Evolutionary conservation across 2,113 vertebrate species (phyloP).

Genomic region (Plecturocebus donacophilus): DNA sequence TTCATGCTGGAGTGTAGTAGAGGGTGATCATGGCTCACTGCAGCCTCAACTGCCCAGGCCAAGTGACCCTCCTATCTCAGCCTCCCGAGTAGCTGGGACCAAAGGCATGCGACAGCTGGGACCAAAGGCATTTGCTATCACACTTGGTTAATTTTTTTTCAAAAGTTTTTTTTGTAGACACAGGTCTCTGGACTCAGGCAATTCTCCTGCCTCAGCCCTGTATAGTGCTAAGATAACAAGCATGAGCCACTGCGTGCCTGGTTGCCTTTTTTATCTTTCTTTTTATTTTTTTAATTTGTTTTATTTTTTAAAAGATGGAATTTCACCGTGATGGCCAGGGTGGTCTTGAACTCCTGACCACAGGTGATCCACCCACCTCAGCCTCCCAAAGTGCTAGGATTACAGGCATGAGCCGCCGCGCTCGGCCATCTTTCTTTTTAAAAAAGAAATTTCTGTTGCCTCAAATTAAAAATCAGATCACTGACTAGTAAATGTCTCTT

Average conservation of each 20-base stretch:
- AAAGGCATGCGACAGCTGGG: neutral
- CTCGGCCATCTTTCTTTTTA: neutral
- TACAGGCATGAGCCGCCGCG: neutral
- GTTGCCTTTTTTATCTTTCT: too few species aligned
- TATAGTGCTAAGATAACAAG: neutral
- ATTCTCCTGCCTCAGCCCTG: neutral
- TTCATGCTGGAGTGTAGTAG: neutral
- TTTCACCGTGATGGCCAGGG: too few species aligned
- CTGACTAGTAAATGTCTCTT: neutral
- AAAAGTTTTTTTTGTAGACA: neutral
- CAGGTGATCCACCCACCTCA: too few species aligned
- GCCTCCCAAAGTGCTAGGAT: too few species aligned
- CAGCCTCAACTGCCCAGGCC: neutral
- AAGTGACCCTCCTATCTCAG: neutral
- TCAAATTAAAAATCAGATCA: neutral
- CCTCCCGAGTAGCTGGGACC: neutral
- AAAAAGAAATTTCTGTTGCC: neutral
- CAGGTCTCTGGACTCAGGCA: neutral
- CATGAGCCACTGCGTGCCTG: neutral
- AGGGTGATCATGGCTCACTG: neutral
- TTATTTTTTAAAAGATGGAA: too few species aligned
- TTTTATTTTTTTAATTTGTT: too few species aligned
- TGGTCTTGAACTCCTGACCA: too few species aligned
- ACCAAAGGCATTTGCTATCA: neutral
- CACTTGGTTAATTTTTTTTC: neutral